Conservation (phyloP, 2,888 invertebrate genomes). For the Lypha dubia region DNA sequence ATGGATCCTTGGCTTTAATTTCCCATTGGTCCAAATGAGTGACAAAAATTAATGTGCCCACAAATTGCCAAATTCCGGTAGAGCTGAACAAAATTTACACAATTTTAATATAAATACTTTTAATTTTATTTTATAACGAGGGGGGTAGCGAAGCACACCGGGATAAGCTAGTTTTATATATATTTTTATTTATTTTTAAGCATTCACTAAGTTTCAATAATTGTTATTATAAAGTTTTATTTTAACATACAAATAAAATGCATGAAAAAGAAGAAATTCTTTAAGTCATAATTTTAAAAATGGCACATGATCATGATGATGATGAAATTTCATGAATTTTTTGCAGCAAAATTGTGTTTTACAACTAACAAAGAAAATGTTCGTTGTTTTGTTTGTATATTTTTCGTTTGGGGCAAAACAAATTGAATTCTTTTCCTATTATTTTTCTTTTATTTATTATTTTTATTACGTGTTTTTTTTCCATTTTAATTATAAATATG, state of each 20-base stretch:
- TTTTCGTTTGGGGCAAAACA: conserved; percentile 44
- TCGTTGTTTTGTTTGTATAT: conserved; percentile 37
- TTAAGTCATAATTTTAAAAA: conserved; percentile 61
- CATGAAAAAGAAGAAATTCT: neutral
- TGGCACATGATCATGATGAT: conserved; percentile 46
- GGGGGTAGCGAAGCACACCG: no score
- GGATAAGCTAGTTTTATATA: no score
- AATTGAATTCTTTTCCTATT: conserved; percentile 48
- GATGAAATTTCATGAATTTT: conserved; percentile 41
- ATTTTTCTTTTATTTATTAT: neutral
- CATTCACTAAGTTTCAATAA: neutral
- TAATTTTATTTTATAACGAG: no score
- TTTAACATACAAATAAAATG: neutral
- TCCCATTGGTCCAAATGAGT: no score
- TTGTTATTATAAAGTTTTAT: neutral
- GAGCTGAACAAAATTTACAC: no score
- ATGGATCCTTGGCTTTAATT: no score
- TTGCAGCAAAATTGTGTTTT: conserved; percentile 54
- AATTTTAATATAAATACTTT: no score
- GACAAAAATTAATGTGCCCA: no score
- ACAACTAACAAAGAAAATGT: conserved; percentile 55
- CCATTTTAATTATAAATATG: conserved; percentile 56
- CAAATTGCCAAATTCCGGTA: no score
- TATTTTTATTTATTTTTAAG: neutral
- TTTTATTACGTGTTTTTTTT: neutral